These are phyloP conservation scores for Onychomys leucogaster DNA, from an alignment of 2,797 vertebrate genomes.

Conservation along the genomic window DNA sequence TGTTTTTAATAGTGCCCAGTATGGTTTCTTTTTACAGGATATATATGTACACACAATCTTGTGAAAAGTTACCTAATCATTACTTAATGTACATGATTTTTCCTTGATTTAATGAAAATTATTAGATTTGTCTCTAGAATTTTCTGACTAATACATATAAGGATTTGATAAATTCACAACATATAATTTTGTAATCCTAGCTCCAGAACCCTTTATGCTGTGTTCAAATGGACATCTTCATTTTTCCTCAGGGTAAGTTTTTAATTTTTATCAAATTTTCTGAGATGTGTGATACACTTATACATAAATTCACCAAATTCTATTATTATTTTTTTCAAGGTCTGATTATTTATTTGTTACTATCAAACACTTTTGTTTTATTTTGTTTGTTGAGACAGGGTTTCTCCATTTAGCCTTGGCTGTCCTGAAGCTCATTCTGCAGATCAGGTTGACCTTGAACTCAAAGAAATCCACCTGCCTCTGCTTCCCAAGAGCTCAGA, in stretches of 20 bases:
- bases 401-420: too few relatives aligned
- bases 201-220: neutral
- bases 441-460: too few relatives aligned
- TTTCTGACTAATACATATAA: conserved; percentile 24
- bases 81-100: neutral
- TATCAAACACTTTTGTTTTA: neutral
- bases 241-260: neutral
- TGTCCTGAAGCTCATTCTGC: too few relatives aligned
- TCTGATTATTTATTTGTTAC: neutral
- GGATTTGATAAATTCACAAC: neutral
- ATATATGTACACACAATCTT: neutral
- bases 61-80: conserved; percentile 16
- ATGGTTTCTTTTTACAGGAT: neutral
- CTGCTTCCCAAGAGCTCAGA: too few relatives aligned
- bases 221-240: neutral
- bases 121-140: neutral
- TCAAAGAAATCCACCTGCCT: too few relatives aligned
- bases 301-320: neutral
- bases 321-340: neutral
- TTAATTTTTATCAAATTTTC: conserved; percentile 28
- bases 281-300: neutral
- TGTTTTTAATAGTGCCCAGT: neutral
- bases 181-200: neutral
- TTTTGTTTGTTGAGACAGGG: too few relatives aligned
- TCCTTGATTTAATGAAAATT: conserved; percentile 38